Evolutionary conservation across 2,888 invertebrate species (phyloP).

Genomic region (Ametastegia equiseti): DNA sequence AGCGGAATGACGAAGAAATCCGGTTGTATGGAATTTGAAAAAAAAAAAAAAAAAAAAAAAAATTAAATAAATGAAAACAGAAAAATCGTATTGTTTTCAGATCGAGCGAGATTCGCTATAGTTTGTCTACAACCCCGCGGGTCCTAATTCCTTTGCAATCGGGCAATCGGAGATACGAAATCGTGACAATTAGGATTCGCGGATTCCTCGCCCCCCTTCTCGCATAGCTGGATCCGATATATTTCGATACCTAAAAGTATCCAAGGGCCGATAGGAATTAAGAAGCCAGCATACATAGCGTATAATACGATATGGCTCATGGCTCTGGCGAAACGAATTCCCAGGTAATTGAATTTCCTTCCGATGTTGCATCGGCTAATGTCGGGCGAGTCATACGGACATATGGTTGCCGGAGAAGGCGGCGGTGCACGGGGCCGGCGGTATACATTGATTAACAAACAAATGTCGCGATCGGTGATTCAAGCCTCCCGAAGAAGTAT

Average conservation of each 20-base stretch:
- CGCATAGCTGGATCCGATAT: neutral
- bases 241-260: neutral
- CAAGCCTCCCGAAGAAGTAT: slow-evolving; percentile 28
- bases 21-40: neutral
- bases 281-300: neutral
- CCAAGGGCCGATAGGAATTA: neutral
- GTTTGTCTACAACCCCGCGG: neutral
- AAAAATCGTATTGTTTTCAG: neutral
- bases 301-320: neutral
- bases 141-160: neutral
- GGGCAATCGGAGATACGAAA: neutral
- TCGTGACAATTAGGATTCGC: neutral
- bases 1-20: no score
- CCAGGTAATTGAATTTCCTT: neutral
- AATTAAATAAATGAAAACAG: no score
- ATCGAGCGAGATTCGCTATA: neutral
- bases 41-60: neutral
- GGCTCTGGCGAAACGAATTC: neutral
- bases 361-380: neutral
- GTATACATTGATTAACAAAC: neutral
- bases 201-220: neutral
- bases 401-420: neutral
- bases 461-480: slow-evolving; percentile 22
- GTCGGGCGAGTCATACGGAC: neutral
- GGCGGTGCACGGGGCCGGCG: neutral